phyloP scores from a whole-genome alignment of 1,140 invertebrate species.

The Heliconius melpomene region DNA sequence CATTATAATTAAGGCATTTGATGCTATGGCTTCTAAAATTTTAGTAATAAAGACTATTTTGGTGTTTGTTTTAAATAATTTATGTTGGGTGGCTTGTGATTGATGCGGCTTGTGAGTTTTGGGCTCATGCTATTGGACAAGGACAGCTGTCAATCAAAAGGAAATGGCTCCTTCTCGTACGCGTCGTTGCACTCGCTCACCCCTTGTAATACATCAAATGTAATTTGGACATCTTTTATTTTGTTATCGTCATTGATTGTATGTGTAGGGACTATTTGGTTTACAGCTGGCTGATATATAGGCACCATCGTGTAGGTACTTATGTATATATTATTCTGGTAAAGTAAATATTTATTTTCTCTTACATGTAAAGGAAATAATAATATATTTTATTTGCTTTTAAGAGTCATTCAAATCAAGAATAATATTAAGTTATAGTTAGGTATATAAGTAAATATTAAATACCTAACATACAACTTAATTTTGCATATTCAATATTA shows the following conservation, averaged over 20 bases:
- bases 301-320: background rate
- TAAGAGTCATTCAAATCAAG: too few species aligned
- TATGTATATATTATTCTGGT: background rate
- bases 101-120: constrained; percentile 84
- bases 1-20: constrained; percentile 51
- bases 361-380: background rate
- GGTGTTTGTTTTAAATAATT: constrained; percentile 43
- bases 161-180: constrained; percentile 56
- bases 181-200: constrained; percentile 49
- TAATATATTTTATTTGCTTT: too few species aligned
- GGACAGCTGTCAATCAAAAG: constrained; percentile 83
- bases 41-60: constrained; percentile 53
- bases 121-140: constrained; percentile 83
- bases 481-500: background rate
- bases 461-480: background rate
- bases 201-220: constrained; percentile 17
- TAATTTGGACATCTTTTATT: constrained; percentile 1
- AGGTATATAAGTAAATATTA: too few species aligned
- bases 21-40: constrained; percentile 43
- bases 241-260: background rate
- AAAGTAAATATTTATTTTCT: background rate
- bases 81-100: constrained; percentile 76
- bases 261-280: background rate
- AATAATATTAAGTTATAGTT: too few species aligned
- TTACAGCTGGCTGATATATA: background rate